Evolutionary conservation across 2,113 vertebrate species (phyloP).

Genomic region (Stercorarius parasiticus): DNA sequence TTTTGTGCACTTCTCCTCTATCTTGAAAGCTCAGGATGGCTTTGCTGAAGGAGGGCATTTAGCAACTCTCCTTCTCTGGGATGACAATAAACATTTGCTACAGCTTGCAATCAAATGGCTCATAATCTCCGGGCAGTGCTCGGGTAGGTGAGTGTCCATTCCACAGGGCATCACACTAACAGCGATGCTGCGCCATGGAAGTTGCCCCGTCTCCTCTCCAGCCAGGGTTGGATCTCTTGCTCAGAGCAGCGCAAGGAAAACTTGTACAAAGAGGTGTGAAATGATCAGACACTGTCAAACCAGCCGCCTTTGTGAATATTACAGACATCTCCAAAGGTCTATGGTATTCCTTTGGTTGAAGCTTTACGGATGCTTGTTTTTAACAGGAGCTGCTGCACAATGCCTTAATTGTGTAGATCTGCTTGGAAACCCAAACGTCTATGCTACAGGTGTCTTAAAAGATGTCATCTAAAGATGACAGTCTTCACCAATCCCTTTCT

Average conservation of each 20-base stretch:
- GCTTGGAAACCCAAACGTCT: neutral
- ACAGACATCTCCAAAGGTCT: neutral
- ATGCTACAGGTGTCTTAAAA: neutral
- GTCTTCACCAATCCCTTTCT: neutral
- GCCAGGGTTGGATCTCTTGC: neutral
- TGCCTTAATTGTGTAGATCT: neutral
- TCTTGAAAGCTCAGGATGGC: neutral
- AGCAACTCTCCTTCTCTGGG: neutral
- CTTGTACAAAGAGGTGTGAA: neutral
- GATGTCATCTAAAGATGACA: neutral
- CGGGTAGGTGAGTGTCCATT: neutral
- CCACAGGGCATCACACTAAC: neutral
- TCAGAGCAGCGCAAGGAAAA: neutral
- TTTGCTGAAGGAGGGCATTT: neutral
- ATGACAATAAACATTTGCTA: neutral
- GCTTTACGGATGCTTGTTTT: neutral
- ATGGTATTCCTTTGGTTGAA: neutral
- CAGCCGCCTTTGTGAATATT: neutral
- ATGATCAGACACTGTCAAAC: neutral
- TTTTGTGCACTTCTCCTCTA: neutral
- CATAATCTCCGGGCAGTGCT: neutral
- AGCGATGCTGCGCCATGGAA: fast-evolving
- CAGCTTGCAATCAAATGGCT: neutral
- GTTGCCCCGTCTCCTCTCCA: neutral
- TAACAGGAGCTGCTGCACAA: neutral